phyloP scores from a whole-genome alignment of 2,888 invertebrate species.

The Zaprionus lineosus region DNA sequence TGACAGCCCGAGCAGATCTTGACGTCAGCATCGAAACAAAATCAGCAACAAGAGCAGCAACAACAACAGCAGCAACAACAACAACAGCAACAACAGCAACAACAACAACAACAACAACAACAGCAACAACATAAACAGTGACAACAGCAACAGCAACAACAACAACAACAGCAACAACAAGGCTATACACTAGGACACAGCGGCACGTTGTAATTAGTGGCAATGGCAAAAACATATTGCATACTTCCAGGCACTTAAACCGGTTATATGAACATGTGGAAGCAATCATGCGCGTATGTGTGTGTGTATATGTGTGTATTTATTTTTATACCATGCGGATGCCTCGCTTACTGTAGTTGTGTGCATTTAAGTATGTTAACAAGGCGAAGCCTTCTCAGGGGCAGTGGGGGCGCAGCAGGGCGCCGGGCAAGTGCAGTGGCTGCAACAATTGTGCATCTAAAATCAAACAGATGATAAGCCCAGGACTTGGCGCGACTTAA shows the following conservation, averaged over 20 bases:
- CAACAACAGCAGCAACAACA: no score
- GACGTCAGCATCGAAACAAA: no score
- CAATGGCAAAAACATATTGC: conserved; percentile 71
- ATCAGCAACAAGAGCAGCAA: no score
- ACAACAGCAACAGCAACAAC: conserved; percentile 7
- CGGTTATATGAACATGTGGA: conserved; percentile 6
- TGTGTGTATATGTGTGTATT: conserved; percentile 26
- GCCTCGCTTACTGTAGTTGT: conserved; percentile 17
- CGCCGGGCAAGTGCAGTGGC: conserved; percentile 46
- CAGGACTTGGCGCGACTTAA: not conserved
- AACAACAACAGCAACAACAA: conserved; percentile 5
- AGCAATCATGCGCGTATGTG: conserved; percentile 12
- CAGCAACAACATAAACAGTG: conserved; percentile 18
- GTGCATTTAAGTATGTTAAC: conserved; percentile 79
- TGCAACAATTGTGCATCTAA: conserved; percentile 74
- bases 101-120: conserved; percentile 42
- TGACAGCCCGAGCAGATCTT: no score
- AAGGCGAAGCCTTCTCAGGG: conserved; percentile 43
- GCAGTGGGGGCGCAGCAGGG: not conserved
- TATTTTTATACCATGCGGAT: conserved; percentile 55
- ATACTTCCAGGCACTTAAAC: conserved; percentile 72
- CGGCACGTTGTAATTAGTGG: conserved; percentile 71
- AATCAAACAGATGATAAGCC: conserved; percentile 4
- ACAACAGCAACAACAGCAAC: conserved; percentile 34
- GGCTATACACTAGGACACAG: conserved; percentile 25